Evolutionary conservation across 2,113 vertebrate genomes (phyloP).

Genomic region (Hyperopisus bebe): DNA sequence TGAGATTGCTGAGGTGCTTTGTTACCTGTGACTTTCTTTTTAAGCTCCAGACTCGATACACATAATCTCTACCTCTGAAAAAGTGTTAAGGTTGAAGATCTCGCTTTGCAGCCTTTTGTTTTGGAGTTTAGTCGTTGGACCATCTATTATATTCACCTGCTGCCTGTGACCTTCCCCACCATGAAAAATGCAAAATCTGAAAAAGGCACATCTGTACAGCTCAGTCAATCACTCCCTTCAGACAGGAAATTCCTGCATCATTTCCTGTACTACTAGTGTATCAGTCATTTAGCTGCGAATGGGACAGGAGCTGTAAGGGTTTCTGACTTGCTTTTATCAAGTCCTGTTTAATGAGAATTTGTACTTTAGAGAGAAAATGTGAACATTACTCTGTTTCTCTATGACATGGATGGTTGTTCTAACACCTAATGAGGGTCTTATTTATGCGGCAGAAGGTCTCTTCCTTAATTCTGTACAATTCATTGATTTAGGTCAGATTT

Average conservation of each 20-base stretch:
- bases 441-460: neutral
- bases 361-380: too few relatives aligned
- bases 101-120: neutral
- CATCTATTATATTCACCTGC: neutral
- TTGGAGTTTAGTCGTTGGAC: neutral
- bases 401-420: neutral
- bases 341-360: neutral
- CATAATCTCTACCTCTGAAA: neutral
- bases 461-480: neutral
- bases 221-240: neutral
- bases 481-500: neutral
- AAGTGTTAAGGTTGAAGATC: neutral
- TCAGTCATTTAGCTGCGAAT: neutral
- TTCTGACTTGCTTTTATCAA: neutral
- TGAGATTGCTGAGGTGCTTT: neutral
- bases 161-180: neutral
- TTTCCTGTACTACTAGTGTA: neutral
- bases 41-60: neutral
- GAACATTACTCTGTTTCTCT: neutral
- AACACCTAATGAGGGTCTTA: neutral
- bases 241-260: neutral
- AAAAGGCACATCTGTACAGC: neutral
- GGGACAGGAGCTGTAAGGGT: neutral
- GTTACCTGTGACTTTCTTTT: constrained; percentile 11
- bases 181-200: neutral